Conservation (phyloP, 2,113 vertebrate species). For the Bubo scandiacus region DNA sequence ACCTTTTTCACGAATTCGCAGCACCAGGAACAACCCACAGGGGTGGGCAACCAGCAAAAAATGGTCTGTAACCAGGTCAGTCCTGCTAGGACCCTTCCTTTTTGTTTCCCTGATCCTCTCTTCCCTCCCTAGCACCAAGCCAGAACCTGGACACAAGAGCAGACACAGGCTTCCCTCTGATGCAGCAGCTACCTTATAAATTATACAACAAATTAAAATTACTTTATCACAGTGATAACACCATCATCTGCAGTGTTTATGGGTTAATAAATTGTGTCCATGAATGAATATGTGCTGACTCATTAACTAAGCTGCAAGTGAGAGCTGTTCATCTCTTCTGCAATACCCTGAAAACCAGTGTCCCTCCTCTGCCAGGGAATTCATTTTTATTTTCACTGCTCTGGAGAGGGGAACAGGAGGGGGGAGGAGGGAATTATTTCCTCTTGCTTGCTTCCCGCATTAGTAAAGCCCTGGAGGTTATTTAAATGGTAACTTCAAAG, state of each 20-base stretch:
- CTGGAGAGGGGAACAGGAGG: background rate
- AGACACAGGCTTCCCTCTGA: background rate
- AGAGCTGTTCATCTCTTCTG: background rate
- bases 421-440: slow-evolving; percentile 22
- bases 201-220: slow-evolving; percentile 36
- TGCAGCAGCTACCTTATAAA: background rate
- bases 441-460: slow-evolving; percentile 3
- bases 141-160: background rate
- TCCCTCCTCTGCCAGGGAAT: background rate
- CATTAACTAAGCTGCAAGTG: background rate
- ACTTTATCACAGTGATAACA: slow-evolving; percentile 12
- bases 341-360: background rate
- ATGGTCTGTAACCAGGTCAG: background rate
- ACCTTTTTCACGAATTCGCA: background rate
- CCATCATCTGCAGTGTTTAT: slow-evolving; percentile 29
- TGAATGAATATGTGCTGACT: slow-evolving; percentile 42
- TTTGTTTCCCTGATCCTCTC: background rate
- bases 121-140: background rate
- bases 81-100: background rate
- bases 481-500: slow-evolving; percentile 70
- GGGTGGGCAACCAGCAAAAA: background rate
- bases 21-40: background rate
- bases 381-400: background rate
- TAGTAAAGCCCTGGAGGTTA: slow-evolving; percentile 60
- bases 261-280: slow-evolving; percentile 45